These are phyloP conservation scores for Semnornis frantzii DNA, from an alignment of 2,113 vertebrate genomes.

Conservation along the genomic window DNA sequence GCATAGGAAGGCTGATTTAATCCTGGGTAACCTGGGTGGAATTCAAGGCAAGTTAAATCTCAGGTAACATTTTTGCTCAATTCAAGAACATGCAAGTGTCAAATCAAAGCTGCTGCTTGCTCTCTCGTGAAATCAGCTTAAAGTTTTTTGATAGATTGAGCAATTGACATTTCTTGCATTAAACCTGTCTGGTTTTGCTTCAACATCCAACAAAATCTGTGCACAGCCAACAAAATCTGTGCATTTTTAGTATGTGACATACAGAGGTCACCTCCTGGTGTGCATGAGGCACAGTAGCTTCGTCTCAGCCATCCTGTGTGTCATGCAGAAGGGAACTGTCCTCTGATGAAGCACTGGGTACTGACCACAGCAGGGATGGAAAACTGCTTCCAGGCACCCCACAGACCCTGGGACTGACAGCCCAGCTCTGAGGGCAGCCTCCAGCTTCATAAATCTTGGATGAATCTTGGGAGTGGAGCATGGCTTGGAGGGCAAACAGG, in stretches of 20 bases:
- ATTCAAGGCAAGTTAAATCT: neutral
- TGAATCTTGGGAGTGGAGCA: neutral
- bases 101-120: neutral
- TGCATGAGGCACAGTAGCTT: neutral
- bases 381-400: neutral
- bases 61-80: neutral
- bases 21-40: accelerated
- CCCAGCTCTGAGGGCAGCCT: neutral
- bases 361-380: neutral
- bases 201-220: neutral
- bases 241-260: neutral
- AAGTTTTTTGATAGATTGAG: neutral
- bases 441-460: neutral
- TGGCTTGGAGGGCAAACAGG: accelerated
- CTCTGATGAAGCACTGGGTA: neutral
- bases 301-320: neutral
- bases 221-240: accelerated
- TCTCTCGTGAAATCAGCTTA: too few species aligned
- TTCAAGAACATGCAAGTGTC: neutral
- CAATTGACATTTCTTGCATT: neutral
- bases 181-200: neutral
- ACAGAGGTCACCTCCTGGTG: neutral
- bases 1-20: neutral
- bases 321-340: neutral
- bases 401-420: accelerated